Conservation (phyloP, 2,113 vertebrate genomes). For the Amblyopsis rosae region DNA sequence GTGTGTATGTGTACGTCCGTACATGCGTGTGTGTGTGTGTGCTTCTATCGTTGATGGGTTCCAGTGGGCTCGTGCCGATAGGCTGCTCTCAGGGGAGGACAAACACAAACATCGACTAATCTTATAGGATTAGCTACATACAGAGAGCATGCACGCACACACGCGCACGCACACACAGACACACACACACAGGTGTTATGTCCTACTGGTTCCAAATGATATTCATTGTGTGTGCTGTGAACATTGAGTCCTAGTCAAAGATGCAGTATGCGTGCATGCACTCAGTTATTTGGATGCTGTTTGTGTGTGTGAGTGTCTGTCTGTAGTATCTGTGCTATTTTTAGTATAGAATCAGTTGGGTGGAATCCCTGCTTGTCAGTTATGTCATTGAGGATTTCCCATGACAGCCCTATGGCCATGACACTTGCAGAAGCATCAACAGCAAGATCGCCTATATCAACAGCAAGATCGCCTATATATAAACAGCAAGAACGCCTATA, state of each 20-base stretch:
- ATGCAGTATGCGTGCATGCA: neutral
- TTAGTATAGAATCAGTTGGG: too few species aligned
- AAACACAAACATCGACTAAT: slow-evolving; percentile 32
- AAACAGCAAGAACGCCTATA: too few species aligned
- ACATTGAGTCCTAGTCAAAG: neutral
- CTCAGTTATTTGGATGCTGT: slow-evolving; percentile 2
- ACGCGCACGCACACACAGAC: neutral
- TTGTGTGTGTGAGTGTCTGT: neutral
- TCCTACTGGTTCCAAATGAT: neutral
- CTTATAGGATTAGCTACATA: slow-evolving; percentile 44
- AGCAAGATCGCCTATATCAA: too few species aligned
- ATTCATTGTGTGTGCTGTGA: neutral
- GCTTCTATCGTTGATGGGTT: slow-evolving; percentile 14
- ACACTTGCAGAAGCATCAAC: too few species aligned
- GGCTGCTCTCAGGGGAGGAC: slow-evolving; percentile 46
- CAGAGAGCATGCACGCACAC: slow-evolving; percentile 4
- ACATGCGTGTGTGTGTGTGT: too few species aligned
- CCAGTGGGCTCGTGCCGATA: slow-evolving; percentile 33
- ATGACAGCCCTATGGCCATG: too few species aligned
- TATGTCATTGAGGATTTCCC: too few species aligned
- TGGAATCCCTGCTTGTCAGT: too few species aligned
- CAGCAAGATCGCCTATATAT: too few species aligned
- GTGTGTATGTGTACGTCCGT: too few species aligned
- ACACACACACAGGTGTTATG: too few species aligned
- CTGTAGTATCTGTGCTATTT: too few species aligned